These are phyloP conservation scores for Epinotia bilunana DNA, from an alignment of 2,888 invertebrate species.

Conservation along the genomic window DNA sequence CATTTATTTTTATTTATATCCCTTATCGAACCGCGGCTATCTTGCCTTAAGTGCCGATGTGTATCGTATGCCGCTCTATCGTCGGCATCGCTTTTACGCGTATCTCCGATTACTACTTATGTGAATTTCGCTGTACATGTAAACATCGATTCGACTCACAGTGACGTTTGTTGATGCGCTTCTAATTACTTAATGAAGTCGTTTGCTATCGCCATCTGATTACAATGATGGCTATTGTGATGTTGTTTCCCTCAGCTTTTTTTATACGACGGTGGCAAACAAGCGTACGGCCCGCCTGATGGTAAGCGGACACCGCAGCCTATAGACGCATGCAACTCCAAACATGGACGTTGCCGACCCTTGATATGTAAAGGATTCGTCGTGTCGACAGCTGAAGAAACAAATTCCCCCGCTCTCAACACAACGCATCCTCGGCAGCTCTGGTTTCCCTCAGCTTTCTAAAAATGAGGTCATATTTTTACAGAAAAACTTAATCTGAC, in stretches of 20 bases:
- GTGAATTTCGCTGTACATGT: slow-evolving; percentile 57
- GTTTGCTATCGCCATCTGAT: slow-evolving; percentile 19
- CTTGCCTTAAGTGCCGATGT: slow-evolving; percentile 76
- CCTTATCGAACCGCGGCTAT: slow-evolving; percentile 68
- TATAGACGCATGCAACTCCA: no score
- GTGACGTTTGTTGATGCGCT: slow-evolving; percentile 9
- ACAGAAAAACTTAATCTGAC: slow-evolving; percentile 26
- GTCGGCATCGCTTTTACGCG: slow-evolving; percentile 68
- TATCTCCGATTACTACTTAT: slow-evolving; percentile 65
- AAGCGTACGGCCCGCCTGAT: no score
- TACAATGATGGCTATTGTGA: slow-evolving; percentile 7
- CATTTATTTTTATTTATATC: slow-evolving; percentile 80
- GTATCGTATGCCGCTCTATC: slow-evolving; percentile 74
- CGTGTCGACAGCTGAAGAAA: no score
- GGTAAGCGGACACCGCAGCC: no score
- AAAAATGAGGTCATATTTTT: slow-evolving; percentile 23
- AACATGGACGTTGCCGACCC: no score
- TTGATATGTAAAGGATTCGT: no score
- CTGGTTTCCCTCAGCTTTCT: background rate
- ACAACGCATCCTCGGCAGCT: no score
- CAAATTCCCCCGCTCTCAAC: no score
- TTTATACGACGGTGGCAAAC: no score
- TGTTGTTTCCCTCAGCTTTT: background rate
- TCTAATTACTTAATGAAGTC: slow-evolving; percentile 33
- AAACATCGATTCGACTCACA: slow-evolving; percentile 41